Evolutionary conservation across 2,888 invertebrate species (phyloP).

Genomic region (Eupeodes luniger): DNA sequence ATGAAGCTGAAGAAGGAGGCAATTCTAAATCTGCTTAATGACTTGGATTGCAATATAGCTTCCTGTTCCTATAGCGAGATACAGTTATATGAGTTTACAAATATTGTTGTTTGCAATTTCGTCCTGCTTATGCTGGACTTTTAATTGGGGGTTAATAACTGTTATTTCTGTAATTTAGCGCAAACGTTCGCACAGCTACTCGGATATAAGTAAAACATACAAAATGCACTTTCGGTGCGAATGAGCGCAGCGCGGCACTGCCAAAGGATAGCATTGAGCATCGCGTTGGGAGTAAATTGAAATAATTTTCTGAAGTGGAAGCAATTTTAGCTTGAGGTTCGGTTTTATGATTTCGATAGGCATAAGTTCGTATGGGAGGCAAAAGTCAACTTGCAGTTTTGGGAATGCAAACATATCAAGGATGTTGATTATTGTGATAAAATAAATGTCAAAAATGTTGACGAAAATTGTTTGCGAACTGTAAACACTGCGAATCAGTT

Average conservation of each 20-base stretch:
- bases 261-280: constrained; percentile 25
- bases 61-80: neutral
- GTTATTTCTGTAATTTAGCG: constrained; percentile 58
- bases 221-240: constrained; percentile 7
- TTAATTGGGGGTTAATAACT: constrained; percentile 68
- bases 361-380: neutral
- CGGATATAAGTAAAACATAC: neutral
- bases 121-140: constrained; percentile 48
- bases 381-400: neutral
- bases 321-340: neutral
- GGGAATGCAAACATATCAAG: neutral
- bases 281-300: constrained; percentile 16
- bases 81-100: constrained; percentile 8
- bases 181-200: constrained; percentile 31
- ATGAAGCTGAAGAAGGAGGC: constrained; percentile 26
- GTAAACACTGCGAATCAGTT: too few species aligned
- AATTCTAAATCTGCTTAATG: constrained; percentile 50
- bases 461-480: neutral
- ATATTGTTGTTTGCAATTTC: constrained; percentile 43
- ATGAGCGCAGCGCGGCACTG: neutral
- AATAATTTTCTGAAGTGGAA: constrained; percentile 50
- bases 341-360: neutral
- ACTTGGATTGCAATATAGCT: constrained; percentile 11
- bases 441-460: neutral
- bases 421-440: constrained; percentile 1